Evolutionary conservation across 2,797 vertebrate genomes (phyloP).

Genomic region (Syndactyla subalaris): DNA sequence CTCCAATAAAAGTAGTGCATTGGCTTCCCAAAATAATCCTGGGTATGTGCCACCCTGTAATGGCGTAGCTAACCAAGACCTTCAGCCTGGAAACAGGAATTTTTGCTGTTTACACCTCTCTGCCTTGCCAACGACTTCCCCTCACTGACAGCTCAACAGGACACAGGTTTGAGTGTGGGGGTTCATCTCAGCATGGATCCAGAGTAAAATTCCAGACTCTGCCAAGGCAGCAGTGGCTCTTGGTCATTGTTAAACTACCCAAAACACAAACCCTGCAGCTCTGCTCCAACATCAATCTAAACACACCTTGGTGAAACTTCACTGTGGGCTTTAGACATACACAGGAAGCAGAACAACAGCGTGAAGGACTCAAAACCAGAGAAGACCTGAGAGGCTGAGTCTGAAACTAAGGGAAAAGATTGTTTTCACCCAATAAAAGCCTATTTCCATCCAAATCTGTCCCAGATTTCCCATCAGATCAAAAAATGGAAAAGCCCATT

Average conservation of each 20-base stretch:
- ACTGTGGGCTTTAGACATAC: accelerated
- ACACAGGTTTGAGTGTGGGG: accelerated
- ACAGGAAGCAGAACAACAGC: neutral
- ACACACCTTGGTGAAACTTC: neutral
- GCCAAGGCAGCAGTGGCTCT: neutral
- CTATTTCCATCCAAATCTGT: neutral
- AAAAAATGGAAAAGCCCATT: neutral
- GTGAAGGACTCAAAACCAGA: neutral
- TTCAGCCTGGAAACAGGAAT: neutral
- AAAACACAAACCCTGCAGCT: neutral
- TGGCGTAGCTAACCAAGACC: neutral
- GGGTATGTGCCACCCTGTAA: neutral
- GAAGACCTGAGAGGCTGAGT: too few relatives aligned
- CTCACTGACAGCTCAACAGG: neutral
- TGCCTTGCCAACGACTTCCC: neutral
- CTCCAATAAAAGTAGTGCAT: neutral
- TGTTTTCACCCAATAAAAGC: neutral
- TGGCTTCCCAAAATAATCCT: neutral
- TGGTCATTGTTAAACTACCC: neutral
- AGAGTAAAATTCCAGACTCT: neutral
- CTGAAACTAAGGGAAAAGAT: neutral
- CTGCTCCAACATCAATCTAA: accelerated
- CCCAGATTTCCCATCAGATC: neutral
- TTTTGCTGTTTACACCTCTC: neutral
- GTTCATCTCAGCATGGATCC: neutral